Conservation (phyloP, 2,113 vertebrate genomes). For the Chiloscyllium plagiosum region DNA sequence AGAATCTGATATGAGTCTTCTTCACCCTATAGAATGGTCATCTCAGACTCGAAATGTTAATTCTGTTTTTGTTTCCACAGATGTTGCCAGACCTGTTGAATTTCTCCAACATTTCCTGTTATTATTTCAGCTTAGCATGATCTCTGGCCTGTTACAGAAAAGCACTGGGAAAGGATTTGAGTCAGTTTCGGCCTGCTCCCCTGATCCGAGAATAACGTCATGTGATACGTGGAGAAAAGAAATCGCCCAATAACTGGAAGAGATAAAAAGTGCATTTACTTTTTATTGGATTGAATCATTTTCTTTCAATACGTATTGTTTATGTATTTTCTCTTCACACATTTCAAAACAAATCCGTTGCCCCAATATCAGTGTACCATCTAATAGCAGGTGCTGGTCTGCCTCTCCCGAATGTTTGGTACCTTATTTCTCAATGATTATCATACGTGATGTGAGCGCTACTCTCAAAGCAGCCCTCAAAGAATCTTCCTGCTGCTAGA, state of each 20-base stretch:
- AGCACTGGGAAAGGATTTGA: background rate
- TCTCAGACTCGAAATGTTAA: no score
- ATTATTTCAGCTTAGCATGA: background rate
- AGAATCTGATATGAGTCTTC: no score
- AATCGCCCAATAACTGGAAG: background rate
- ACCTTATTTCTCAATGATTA: no score
- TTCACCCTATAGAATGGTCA: no score
- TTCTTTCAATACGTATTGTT: background rate
- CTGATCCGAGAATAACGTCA: background rate
- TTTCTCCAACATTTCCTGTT: no score
- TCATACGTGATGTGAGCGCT: background rate
- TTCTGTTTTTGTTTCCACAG: no score
- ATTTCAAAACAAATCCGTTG: background rate
- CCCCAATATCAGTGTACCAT: background rate
- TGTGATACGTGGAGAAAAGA: background rate
- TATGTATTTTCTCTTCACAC: background rate
- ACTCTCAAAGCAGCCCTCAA: background rate
- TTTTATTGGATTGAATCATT: background rate
- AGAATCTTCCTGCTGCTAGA: background rate
- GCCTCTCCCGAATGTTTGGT: no score
- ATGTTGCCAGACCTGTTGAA: no score
- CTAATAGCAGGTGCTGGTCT: no score
- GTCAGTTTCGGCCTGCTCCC: background rate
- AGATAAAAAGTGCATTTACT: background rate
- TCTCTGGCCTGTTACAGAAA: background rate